A percentile compares a stretch with the other conserved stretches of the same genome.
Conservation (phyloP, 2,113 vertebrate genomes). For the Edolisoma coerulescens region DNA sequence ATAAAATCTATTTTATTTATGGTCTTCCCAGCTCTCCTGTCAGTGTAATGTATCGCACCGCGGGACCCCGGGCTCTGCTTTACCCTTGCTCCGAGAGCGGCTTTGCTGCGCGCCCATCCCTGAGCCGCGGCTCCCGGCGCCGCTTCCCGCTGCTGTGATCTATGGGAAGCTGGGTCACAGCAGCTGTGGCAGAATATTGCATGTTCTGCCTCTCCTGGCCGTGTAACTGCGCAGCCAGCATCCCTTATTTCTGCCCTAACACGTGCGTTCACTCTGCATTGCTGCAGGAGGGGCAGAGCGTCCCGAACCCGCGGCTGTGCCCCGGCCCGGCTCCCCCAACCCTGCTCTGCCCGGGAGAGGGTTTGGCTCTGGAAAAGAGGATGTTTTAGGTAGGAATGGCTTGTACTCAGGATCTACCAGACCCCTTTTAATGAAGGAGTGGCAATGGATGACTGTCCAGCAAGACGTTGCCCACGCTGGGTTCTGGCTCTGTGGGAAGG, state of each 20-base stretch:
- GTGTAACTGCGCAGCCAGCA: accelerated
- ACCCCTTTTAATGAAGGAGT: accelerated
- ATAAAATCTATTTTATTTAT: background rate
- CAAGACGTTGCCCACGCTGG: accelerated
- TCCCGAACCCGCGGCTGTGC: background rate
- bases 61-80: background rate
- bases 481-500: background rate
- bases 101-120: background rate
- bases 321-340: accelerated
- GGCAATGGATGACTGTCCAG: too few relatives aligned
- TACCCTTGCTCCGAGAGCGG: background rate
- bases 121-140: background rate
- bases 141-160: background rate
- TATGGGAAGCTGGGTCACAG: background rate
- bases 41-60: background rate
- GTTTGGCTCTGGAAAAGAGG: background rate
- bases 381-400: accelerated
- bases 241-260: accelerated
- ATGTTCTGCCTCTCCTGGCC: background rate
- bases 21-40: background rate
- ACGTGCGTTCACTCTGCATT: accelerated
- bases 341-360: background rate
- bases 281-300: background rate
- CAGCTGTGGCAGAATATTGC: background rate
- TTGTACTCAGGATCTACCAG: accelerated